A percentile compares a stretch with the other conserved stretches of the same genome.
Conservation (phyloP, 2,888 invertebrate species). For the Drosophila rubida region DNA sequence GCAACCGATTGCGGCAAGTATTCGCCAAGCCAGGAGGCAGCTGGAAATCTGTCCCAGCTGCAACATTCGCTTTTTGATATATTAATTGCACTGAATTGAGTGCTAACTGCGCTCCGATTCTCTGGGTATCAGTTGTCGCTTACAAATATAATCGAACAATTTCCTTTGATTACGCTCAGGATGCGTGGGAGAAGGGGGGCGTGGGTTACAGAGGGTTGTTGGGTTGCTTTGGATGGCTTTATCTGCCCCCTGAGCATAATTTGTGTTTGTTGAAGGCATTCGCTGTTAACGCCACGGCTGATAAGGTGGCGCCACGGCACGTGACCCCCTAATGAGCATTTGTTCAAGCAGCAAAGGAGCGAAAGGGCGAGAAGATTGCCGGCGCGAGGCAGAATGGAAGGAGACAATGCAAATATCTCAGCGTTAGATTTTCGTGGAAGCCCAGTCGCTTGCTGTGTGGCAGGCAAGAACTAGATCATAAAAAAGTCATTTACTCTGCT, state of each 20-base stretch:
- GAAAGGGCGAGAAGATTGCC: not conserved
- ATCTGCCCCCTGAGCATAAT: slow-evolving; percentile 50
- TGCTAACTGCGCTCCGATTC: not conserved
- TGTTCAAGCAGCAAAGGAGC: slow-evolving; percentile 25
- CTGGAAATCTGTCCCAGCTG: slow-evolving; percentile 1
- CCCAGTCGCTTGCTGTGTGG: slow-evolving; percentile 35
- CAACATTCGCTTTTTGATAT: slow-evolving; percentile 25
- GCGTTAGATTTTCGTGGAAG: slow-evolving; percentile 23
- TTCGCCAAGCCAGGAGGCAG: slow-evolving; percentile 5
- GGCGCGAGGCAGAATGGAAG: not conserved
- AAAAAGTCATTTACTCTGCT: slow-evolving; percentile 54
- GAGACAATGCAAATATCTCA: slow-evolving; percentile 42
- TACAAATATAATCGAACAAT: slow-evolving; percentile 17
- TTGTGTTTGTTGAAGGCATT: slow-evolving; percentile 53
- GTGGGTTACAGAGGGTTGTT: slow-evolving; percentile 1
- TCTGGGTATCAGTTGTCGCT: slow-evolving; percentile 7
- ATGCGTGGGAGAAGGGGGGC: not conserved
- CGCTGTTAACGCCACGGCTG: slow-evolving; percentile 51
- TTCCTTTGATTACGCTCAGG: slow-evolving; percentile 32
- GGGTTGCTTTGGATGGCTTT: slow-evolving; percentile 12
- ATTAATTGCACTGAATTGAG: slow-evolving; percentile 37
- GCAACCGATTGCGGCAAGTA: slow-evolving; percentile 38
- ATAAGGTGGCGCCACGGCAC: slow-evolving; percentile 56
- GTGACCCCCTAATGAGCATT: slow-evolving; percentile 66
- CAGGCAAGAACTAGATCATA: slow-evolving; percentile 53